Conservation (phyloP, 30 jellyfish, hydroid and myxozoan species). For the Pseudorhiza aurosa region DNA sequence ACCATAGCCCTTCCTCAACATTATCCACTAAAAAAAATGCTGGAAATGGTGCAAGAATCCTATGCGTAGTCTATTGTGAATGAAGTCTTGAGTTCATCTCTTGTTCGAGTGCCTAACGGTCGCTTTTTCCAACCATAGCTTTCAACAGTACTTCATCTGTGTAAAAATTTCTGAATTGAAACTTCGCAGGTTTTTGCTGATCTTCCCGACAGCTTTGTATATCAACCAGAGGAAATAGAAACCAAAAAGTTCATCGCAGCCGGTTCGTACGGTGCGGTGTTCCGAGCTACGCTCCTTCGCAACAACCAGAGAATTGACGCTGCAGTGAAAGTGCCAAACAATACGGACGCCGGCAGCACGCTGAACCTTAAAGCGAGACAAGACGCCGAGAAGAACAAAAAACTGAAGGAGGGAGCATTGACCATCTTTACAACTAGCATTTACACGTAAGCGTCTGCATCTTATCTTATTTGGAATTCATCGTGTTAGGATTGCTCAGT, state of each 20-base stretch:
- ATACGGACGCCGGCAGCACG: conserved; percentile 72
- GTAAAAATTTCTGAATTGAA: too few relatives aligned
- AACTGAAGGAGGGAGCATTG: conserved; percentile 44
- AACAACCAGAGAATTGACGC: conserved; percentile 19
- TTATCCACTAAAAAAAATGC: too few relatives aligned
- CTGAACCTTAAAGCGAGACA: conserved; percentile 15
- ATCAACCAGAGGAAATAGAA: conserved; percentile 41
- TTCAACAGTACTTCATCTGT: too few relatives aligned
- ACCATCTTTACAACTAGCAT: conserved; percentile 37
- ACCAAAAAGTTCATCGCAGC: conserved; percentile 79
- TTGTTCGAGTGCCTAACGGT: too few relatives aligned
- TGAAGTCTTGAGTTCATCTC: too few relatives aligned
- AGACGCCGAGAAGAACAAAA: conserved; percentile 62
- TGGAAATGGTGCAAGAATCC: too few relatives aligned
- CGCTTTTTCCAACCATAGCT: too few relatives aligned
- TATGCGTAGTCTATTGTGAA: too few relatives aligned
- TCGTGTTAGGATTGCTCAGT: too few relatives aligned
- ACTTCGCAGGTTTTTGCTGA: conserved; percentile 65
- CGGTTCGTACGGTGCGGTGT: conserved; percentile 94
- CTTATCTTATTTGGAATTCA: too few relatives aligned
- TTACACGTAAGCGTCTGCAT: conserved; percentile 69
- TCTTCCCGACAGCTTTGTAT: conserved; percentile 61
- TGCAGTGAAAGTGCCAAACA: conserved; percentile 75
- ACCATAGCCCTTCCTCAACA: too few relatives aligned
- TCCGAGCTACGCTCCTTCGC: conserved; percentile 50